phyloP scores from a whole-genome alignment of 92 coral and sea anemone species.

The Blastomussa wellsi region DNA sequence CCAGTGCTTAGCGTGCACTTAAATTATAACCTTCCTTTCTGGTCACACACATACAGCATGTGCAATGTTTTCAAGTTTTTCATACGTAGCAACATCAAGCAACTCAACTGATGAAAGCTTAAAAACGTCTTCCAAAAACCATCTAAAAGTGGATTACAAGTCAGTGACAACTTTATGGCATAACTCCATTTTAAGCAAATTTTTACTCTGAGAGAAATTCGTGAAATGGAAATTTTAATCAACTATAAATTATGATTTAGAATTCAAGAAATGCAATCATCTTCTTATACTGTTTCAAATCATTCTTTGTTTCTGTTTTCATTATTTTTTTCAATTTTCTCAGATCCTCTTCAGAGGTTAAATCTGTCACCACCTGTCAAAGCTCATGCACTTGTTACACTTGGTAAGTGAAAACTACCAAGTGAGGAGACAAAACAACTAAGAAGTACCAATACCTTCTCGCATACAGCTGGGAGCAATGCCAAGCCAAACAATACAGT shows the following conservation, averaged over 20 bases:
- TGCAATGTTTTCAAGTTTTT: too few relatives aligned
- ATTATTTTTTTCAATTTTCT: neutral
- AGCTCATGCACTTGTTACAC: constrained; percentile 95
- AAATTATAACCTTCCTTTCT: too few relatives aligned
- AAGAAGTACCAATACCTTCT: too few relatives aligned
- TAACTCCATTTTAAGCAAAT: neutral
- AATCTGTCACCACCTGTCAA: constrained; percentile 89
- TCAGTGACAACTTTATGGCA: neutral
- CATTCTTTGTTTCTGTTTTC: neutral
- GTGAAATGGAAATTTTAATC: neutral
- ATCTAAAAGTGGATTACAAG: too few relatives aligned
- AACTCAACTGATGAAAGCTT: too few relatives aligned
- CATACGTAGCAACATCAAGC: too few relatives aligned
- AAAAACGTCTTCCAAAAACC: too few relatives aligned
- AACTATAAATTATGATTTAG: neutral
- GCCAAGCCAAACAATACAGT: too few relatives aligned
- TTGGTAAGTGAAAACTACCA: constrained; percentile 62
- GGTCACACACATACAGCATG: too few relatives aligned
- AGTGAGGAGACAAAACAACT: neutral
- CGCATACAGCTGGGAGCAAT: too few relatives aligned
- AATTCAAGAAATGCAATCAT: neutral
- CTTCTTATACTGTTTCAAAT: neutral
- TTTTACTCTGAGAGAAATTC: neutral
- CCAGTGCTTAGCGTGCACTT: too few relatives aligned
- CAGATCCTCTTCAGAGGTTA: constrained; percentile 67